A percentile compares a stretch with the other conserved stretches of the same genome.
These are phyloP conservation scores for Euspilapteryx auroguttella DNA, from an alignment of 2,888 invertebrate species.

Conservation along the genomic window DNA sequence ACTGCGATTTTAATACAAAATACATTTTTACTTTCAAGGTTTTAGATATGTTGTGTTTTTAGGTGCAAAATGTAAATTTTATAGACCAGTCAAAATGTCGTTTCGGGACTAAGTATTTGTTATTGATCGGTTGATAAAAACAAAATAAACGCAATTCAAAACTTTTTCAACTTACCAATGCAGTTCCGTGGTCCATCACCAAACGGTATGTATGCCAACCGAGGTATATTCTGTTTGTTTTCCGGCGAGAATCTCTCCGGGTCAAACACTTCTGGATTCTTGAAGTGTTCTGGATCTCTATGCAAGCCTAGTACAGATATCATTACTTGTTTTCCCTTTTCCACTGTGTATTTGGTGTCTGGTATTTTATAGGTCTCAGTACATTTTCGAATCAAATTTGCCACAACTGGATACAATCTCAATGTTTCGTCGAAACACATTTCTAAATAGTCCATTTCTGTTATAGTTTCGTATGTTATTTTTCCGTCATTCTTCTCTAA, in stretches of 20 bases:
- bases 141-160: too few species aligned
- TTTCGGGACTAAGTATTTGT: too few species aligned
- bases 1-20: too few species aligned
- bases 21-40: too few species aligned
- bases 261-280: slow-evolving; percentile 20
- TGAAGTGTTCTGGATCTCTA: slow-evolving; percentile 5
- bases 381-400: slow-evolving; percentile 17
- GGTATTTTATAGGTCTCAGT: slow-evolving; percentile 17
- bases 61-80: too few species aligned
- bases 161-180: slow-evolving; percentile 5
- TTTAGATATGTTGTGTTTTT: too few species aligned
- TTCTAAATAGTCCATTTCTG: slow-evolving; percentile 31
- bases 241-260: slow-evolving; percentile 29
- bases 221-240: slow-evolving; percentile 19
- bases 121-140: too few species aligned
- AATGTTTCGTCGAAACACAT: slow-evolving; percentile 28
- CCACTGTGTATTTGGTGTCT: too few species aligned
- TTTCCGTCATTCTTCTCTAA: slow-evolving; percentile 17
- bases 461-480: slow-evolving; percentile 27
- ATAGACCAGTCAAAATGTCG: too few species aligned
- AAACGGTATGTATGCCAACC: slow-evolving; percentile 21
- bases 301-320: too few species aligned
- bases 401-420: slow-evolving; percentile 22
- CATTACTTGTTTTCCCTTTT: too few species aligned
- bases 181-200: slow-evolving; percentile 5